Base-by-base conservation (phyloP, 2,888 invertebrate species). In the Shargacucullia verbasci region DNA sequence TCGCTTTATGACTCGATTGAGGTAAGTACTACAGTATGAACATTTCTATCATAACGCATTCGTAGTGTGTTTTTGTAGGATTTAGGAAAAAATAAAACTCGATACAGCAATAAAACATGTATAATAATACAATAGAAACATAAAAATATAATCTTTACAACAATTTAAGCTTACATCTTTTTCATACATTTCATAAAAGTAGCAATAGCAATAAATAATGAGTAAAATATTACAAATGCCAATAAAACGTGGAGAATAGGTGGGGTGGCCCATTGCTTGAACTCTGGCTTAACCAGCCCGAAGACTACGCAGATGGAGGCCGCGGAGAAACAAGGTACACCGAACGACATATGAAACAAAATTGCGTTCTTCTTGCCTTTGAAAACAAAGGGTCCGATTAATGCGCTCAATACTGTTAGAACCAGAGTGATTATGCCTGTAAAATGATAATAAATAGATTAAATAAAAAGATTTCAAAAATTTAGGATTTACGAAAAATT, bases 301-400 rank as follows among this genome's bases (percentile, higher is more conserved):
- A 71, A 73, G 34, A 78, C 78, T 3, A 87, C 43, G 52, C 83
- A 79, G 10, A 86, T 15, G 5, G 85, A 79, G 15, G 88, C 84
- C 59, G 74, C 14, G 3, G 83, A 14, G 54, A 87, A 88, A 1
- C 87, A 71, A 6, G 74, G 58, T 31, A 87, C 72, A n/a, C 87
- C 89, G 31, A 84, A 60, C 6, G 64, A 35, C 46, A 81, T 56
- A 54, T 89, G 88, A n/a, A 44, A 0, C 2, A 29, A 0, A 15
- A 2, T 0, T 7, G 27, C 20, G 11, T 2, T 10, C 3, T 0
- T 20, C 6, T 29, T 5, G 0, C 3, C 9, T 7, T n/a, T 38
- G 11, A 56, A 2, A 1, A 75, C 73, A 15, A 70, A 66, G 0
- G 77, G 62, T 1, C 88, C 84, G 11, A 62, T 55, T 13, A 80